Evolutionary conservation across 2,888 invertebrate species (phyloP), one percentile per base, ranked within the genome.

Genomic region (Melangyna quadrimaculata): DNA sequence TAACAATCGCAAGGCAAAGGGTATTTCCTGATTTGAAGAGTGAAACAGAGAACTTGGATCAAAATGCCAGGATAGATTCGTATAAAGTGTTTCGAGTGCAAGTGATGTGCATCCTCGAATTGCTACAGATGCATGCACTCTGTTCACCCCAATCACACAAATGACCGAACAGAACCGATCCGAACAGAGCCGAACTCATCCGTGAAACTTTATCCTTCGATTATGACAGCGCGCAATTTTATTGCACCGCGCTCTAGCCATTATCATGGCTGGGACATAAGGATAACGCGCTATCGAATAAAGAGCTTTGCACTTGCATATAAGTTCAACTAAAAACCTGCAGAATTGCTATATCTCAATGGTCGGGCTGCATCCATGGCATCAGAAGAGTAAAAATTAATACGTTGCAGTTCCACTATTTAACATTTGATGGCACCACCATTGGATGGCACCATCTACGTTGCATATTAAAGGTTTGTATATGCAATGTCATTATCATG

Each of bases 121-220:
- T 48, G 65, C 67, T 59, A 48, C 57, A 57, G 32, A 59, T 59
- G 45, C 71, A 40, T 35, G 22, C 27, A 55, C 22, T 27, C 9
- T 10, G 12, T 17, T 61, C 35, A 82, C 43, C 63, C 45, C 29
- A 27, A 65, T 29, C 55, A 19, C 22, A 45, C 53, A 19, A 55
- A 32, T 55, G 24, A 35, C 59, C 17, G 19, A 57, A 17, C 61
- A 61, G 3, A 67, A 59, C 43, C 24, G 57, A 55, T 63, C 27
- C 45, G 24, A 70, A 63, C 45, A 19, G 10, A 32, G 4, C 24
- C 29, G 32, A 63, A 74, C 22, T 59, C 70, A 75, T 67, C 65
- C 59, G 37, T 71, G 75, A 55, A 80, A 75, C 71, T 59, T 80
- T 84, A 72, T 77, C 75, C 80, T 75, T 75, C 67, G 80, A 79